These are phyloP conservation scores for Coboldia fuscipes DNA, from an alignment of 1,140 invertebrate species.

Conservation along the genomic window DNA sequence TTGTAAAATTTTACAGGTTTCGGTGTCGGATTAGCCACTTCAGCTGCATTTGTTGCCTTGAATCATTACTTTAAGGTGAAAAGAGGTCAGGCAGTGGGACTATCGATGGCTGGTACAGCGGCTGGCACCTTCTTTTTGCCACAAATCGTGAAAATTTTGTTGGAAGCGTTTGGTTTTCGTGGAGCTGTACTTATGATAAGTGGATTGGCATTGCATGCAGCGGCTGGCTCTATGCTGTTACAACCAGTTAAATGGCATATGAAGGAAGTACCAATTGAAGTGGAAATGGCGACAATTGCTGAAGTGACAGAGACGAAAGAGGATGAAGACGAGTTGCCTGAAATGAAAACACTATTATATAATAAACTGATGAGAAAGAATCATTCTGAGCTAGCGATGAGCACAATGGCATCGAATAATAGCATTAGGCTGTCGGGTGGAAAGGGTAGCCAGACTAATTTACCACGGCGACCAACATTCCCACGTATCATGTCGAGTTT, in stretches of 20 bases:
- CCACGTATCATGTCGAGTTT: conserved; percentile 19
- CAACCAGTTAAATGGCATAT: conserved; percentile 43
- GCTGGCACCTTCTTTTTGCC: conserved; percentile 55
- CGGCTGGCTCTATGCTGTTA: conserved; percentile 38
- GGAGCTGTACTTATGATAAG: conserved; percentile 43
- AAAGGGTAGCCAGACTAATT: conserved; percentile 11
- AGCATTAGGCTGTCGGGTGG: no score
- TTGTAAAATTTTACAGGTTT: conserved; percentile 36
- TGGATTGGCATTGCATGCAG: conserved; percentile 37
- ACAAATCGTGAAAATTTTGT: conserved; percentile 35
- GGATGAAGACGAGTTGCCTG: conserved; percentile 22
- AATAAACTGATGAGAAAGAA: conserved; percentile 17
- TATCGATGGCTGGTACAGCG: conserved; percentile 52
- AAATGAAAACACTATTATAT: conserved; percentile 18
- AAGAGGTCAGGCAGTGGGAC: conserved; percentile 49
- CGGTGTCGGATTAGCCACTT: conserved; percentile 43
- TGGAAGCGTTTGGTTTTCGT: conserved; percentile 34
- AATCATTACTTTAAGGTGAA: conserved; percentile 52
- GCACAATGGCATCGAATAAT: conserved; percentile 14
- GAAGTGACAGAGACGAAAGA: conserved; percentile 10
- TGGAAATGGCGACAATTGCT: conserved; percentile 26
- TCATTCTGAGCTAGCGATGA: conserved; percentile 20
- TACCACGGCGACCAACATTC: conserved; percentile 19
- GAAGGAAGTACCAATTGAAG: conserved; percentile 30
- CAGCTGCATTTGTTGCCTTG: conserved; percentile 46